Evolutionary conservation across 2,888 invertebrate genomes (phyloP), one percentile per base, ranked within the genome.

Genomic region (Synergus laeviventris): DNA sequence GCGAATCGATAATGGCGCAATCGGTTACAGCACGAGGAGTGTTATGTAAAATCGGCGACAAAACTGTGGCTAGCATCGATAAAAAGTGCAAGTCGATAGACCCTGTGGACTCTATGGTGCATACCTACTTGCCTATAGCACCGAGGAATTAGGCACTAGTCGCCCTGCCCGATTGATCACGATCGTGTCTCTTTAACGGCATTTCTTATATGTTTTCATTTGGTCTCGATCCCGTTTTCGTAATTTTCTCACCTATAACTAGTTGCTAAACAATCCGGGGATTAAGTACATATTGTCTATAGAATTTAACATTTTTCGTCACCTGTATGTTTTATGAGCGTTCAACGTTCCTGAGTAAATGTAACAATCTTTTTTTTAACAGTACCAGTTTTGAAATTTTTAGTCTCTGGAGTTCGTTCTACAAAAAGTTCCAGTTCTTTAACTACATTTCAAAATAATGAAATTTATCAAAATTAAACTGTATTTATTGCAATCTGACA

Each of bases 31-130:
- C 80, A 76, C 74, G 78, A 80, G 77, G 76, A 79, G 81, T 73
- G 83, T 87, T 87, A 86, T 85, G 86, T 86, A 87, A 87, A 87
- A 83, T 83, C 76, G 74, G 78, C 74, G 78, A 81, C 81, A 87
- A 87, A 86, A 87, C 81, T 79, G 56, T 21, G 56, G 76, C 76
- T 75, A 61, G 74, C 66, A 60, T 56, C 16, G 66, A 76, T 62
- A 85, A 85, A 86, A 82, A 85, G 79, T 76, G 77, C 77, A 77
- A 78, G 78, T 81, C 75, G 76, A 75, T 75, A 77, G 77, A 75
- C 78, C 75, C 59, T 60, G n/a, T 73, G 73, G 78, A 77, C 81
- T 83, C 82, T 76, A n/a, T n/a, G 77, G 80, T 70, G 77, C 81
- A 79, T 83, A 86, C 85, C 86, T 84, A 86, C 83, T 87, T 87